These are phyloP conservation scores for Varecia variegata DNA, from an alignment of 2,797 vertebrate genomes.

Conservation along the genomic window DNA sequence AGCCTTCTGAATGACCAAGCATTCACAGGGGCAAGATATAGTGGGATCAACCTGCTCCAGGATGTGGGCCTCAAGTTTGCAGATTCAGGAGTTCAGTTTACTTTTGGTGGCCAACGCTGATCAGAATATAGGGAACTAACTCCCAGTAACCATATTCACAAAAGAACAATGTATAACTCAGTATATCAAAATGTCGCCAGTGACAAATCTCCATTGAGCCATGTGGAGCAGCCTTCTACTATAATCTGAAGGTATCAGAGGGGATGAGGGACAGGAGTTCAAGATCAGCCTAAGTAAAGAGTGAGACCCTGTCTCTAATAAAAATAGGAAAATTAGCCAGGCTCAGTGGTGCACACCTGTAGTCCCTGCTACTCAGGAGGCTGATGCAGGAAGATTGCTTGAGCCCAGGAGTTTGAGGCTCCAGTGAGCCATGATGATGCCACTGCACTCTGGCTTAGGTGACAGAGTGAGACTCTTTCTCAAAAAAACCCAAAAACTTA, in stretches of 20 bases:
- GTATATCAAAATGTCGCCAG: background rate
- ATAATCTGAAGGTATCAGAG: background rate
- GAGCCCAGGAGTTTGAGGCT: too few species aligned
- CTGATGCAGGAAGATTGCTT: too few species aligned
- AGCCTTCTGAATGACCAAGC: background rate
- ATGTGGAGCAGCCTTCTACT: background rate
- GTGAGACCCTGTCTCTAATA: too few species aligned
- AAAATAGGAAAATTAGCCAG: too few species aligned
- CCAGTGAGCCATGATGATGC: too few species aligned
- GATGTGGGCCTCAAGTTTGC: background rate
- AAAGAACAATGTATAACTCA: background rate
- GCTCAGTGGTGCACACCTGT: too few species aligned
- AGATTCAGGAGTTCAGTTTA: background rate
- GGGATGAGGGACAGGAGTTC: background rate
- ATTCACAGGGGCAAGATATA: background rate
- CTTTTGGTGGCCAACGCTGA: background rate
- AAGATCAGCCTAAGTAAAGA: too few species aligned
- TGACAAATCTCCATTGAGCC: background rate
- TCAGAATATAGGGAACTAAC: background rate
- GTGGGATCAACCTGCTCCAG: background rate
- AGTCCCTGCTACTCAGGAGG: too few species aligned
- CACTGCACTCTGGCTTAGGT: too few species aligned
- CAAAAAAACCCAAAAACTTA: background rate
- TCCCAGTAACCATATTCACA: background rate
- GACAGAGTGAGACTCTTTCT: too few species aligned